phyloP scores from a whole-genome alignment of 2,797 vertebrate genomes.

The Takifugu ocellatus region DNA sequence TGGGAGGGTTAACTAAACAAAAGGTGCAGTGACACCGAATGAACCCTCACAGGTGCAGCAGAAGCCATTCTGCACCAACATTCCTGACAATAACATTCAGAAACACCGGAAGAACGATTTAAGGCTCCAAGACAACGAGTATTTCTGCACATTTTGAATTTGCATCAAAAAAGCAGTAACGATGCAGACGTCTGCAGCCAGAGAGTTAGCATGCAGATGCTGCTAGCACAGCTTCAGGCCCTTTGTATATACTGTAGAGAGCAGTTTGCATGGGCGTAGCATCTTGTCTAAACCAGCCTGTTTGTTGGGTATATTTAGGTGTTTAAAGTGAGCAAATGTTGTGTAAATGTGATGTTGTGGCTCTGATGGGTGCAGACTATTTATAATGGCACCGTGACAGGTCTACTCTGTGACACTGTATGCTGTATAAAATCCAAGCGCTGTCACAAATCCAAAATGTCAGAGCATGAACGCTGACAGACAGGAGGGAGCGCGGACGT shows the following conservation, averaged over 20 bases:
- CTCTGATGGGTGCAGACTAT: slow-evolving; percentile 2
- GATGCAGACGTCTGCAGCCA: no score
- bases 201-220: no score
- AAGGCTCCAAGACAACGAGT: no score
- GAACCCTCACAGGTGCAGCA: no score
- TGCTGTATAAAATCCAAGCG: slow-evolving; percentile 8
- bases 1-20: no score
- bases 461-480: slow-evolving; percentile 1
- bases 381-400: slow-evolving; percentile 5
- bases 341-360: slow-evolving; percentile 10
- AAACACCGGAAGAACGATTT: no score
- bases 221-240: background rate
- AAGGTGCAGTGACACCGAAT: no score
- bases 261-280: background rate
- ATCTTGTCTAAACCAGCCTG: background rate
- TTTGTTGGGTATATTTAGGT: slow-evolving; percentile 1
- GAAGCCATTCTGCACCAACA: no score
- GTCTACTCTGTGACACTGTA: slow-evolving; percentile 1
- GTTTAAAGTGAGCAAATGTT: slow-evolving; percentile 11
- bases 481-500: slow-evolving; percentile 3
- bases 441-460: slow-evolving; percentile 29
- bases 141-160: no score
- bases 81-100: no score
- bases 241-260: background rate
- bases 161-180: no score